Conservation (phyloP, 2,797 vertebrate genomes). For the Gallinago nigripennis region DNA sequence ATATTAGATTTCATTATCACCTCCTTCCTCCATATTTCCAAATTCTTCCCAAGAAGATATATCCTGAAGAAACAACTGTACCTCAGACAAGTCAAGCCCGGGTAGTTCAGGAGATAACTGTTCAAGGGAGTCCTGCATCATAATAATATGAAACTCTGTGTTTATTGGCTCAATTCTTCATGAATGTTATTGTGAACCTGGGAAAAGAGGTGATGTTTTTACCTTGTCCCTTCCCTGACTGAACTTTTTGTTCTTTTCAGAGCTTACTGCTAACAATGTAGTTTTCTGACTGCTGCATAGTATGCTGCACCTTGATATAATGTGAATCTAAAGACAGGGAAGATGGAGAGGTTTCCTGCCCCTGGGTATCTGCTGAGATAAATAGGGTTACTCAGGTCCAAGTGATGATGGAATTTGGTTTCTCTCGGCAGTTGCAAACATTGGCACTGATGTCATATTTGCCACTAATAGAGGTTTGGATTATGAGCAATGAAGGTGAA, state of each 20-base stretch:
- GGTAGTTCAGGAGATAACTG: neutral
- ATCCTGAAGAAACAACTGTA: neutral
- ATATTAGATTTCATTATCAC: neutral
- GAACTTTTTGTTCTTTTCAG: neutral
- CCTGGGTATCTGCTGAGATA: neutral
- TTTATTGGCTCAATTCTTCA: neutral
- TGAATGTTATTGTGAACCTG: neutral
- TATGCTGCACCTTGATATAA: neutral
- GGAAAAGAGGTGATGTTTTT: neutral
- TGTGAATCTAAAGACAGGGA: neutral
- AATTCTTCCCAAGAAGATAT: neutral
- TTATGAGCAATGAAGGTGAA: slow-evolving; percentile 24
- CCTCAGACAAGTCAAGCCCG: neutral
- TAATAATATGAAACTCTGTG: neutral
- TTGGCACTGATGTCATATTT: neutral
- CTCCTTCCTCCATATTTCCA: neutral
- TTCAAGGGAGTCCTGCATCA: neutral
- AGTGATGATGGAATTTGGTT: neutral
- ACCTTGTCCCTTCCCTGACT: neutral
- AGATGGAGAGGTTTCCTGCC: neutral
- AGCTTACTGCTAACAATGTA: neutral
- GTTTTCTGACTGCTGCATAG: neutral
- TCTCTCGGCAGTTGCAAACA: neutral
- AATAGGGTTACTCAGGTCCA: neutral
- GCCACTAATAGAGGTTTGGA: neutral